Conservation (phyloP, 2,113 vertebrate genomes). For the Pangasianodon hypophthalmus region DNA sequence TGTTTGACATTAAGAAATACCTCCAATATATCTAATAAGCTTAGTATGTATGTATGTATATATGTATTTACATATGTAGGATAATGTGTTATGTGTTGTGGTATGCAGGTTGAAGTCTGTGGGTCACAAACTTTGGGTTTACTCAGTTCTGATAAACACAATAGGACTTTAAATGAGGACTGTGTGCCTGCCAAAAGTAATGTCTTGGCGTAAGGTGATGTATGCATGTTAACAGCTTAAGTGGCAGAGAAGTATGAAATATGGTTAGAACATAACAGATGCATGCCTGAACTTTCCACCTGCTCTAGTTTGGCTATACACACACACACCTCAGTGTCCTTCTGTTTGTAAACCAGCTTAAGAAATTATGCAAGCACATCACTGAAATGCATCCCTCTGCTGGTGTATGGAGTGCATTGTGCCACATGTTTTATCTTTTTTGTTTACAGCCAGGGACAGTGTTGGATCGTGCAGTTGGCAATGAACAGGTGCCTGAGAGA, state of each 20-base stretch:
- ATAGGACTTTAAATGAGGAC: not conserved
- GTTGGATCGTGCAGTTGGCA: not conserved
- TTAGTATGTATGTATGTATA: not conserved
- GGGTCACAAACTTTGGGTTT: not conserved
- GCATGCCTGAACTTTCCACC: not conserved
- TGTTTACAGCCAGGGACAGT: not conserved
- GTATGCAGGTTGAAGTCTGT: not conserved
- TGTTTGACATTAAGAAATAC: not conserved
- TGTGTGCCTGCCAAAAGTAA: conserved; percentile 9
- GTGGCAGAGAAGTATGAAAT: conserved; percentile 20
- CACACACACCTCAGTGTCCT: not conserved
- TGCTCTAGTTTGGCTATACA: not conserved
- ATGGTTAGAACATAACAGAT: not conserved
- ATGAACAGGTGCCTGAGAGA: not conserved
- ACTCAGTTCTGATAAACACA: not conserved
- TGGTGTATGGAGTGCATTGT: not conserved
- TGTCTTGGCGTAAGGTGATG: conserved; percentile 42
- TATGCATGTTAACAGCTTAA: conserved; percentile 10
- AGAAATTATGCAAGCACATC: not conserved
- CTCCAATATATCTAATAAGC: not conserved
- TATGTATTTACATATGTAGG: not conserved
- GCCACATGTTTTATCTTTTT: not conserved
- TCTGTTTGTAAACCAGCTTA: not conserved
- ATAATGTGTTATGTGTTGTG: not conserved
- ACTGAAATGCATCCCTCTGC: not conserved